phyloP scores from a whole-genome alignment of 2,797 vertebrate genomes.

The Pipistrellus pygmaeus region DNA sequence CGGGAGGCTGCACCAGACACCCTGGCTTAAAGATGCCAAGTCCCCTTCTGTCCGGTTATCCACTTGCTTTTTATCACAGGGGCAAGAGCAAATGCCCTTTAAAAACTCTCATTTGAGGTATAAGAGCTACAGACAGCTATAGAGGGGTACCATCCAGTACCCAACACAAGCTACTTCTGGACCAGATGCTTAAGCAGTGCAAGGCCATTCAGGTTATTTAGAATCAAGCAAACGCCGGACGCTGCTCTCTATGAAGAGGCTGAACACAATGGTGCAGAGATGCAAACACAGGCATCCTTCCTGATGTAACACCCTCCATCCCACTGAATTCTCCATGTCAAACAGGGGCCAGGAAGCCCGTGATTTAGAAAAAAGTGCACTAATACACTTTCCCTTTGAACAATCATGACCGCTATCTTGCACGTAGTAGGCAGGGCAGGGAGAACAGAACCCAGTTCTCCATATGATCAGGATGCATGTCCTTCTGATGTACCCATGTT shows the following conservation, averaged over 20 bases:
- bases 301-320: neutral
- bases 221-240: conserved; percentile 44
- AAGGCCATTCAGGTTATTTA: conserved; percentile 72
- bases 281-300: conserved; percentile 10
- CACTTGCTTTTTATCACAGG: conserved; percentile 74
- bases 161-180: conserved; percentile 62
- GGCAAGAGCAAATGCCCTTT: neutral
- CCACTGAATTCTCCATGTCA: neutral
- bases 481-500: neutral
- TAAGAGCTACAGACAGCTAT: conserved; percentile 69
- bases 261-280: neutral
- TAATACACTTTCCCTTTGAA: neutral
- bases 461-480: neutral
- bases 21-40: neutral
- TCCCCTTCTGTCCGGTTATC: conserved; percentile 63
- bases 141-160: conserved; percentile 53
- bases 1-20: conserved; percentile 2
- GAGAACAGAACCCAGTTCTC: neutral
- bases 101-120: conserved; percentile 30
- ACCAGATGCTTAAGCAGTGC: conserved; percentile 66
- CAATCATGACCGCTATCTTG: neutral
- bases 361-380: conserved; percentile 13
- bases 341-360: conserved; percentile 44
- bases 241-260: conserved; percentile 40
- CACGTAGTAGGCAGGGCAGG: neutral